These are phyloP conservation scores for Trichonephila clavipes DNA, from an alignment of 1,140 invertebrate genomes.

Conservation along the genomic window DNA sequence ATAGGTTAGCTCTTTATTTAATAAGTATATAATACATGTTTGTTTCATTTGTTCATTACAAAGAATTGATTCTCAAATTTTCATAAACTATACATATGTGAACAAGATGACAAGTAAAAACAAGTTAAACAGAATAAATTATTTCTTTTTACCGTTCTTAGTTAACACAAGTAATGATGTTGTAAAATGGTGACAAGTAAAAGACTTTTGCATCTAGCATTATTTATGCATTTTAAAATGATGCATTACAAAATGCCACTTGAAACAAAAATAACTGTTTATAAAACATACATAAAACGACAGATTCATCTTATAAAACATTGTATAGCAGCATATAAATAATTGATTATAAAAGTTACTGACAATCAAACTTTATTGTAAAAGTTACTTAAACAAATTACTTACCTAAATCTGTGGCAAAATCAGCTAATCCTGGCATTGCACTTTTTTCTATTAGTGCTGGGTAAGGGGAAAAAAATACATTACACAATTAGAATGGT, in stretches of 20 bases:
- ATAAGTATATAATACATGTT: too few species aligned
- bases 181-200: too few species aligned
- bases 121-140: too few species aligned
- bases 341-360: not conserved
- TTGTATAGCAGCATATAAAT: not conserved
- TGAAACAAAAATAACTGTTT: not conserved
- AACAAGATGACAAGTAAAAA: too few species aligned
- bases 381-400: not conserved
- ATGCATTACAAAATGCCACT: not conserved
- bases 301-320: not conserved
- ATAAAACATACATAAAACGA: not conserved
- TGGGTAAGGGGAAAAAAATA: conserved; percentile 80
- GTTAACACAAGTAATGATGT: too few species aligned
- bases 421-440: conserved; percentile 91
- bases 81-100: too few species aligned
- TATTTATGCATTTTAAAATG: too few species aligned
- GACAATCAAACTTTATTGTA: not conserved
- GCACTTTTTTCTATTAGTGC: conserved; percentile 94
- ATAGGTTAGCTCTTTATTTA: too few species aligned
- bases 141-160: too few species aligned
- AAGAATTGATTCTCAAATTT: too few species aligned
- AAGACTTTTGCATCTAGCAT: too few species aligned
- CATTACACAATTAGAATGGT: not conserved
- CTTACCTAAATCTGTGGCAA: conserved; percentile 82
- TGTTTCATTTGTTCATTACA: too few species aligned